Percentiles rank a stretch among this genome's conserved stretches.
phyloP scores from a whole-genome alignment of 1,140 invertebrate genomes.

The Sitobion miscanthi region DNA sequence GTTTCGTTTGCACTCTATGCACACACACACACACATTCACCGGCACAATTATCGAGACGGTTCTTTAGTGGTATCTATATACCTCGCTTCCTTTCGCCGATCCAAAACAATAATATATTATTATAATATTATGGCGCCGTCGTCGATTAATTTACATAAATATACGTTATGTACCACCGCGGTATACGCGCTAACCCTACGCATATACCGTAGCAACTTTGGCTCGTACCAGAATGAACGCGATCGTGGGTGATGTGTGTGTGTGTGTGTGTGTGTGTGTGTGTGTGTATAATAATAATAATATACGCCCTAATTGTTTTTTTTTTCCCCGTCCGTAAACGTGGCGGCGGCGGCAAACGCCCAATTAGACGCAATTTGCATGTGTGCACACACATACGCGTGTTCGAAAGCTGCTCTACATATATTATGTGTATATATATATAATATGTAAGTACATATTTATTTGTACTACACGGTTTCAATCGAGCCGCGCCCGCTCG shows the following conservation, averaged over 20 bases:
- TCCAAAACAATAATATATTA: background rate
- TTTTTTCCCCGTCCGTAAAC: background rate
- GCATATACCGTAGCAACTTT: background rate
- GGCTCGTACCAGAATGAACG: background rate
- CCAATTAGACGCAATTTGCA: conserved; percentile 19
- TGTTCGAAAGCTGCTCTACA: background rate
- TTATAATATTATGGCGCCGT: background rate
- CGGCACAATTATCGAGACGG: background rate
- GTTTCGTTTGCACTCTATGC: background rate
- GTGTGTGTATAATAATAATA: background rate
- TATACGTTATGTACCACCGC: background rate
- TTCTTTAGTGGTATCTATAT: background rate
- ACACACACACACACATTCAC: too few species aligned
- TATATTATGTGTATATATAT: background rate
- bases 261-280: background rate
- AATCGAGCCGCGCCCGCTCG: background rate
- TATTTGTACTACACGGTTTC: background rate
- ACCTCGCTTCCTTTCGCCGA: background rate
- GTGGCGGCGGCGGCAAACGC: background rate
- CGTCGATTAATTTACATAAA: conserved; percentile 14
- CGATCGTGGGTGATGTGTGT: too few species aligned
- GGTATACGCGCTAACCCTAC: too few species aligned
- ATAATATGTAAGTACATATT: background rate
- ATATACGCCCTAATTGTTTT: background rate
- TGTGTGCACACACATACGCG: background rate